These are phyloP conservation scores for Junco hyemalis DNA, from an alignment of 2,113 vertebrate species.

Conservation along the genomic window DNA sequence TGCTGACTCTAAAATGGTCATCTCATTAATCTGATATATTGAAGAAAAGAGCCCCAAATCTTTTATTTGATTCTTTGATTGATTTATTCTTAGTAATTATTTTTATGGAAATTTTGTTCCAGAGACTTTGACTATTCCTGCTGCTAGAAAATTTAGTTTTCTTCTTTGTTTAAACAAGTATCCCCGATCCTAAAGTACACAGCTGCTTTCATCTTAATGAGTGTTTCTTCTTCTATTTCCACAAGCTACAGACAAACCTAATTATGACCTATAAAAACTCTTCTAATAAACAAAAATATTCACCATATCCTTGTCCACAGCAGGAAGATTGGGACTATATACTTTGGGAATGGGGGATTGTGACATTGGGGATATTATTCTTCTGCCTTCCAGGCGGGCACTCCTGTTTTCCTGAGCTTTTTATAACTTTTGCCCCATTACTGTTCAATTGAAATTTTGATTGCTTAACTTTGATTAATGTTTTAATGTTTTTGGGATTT, in stretches of 20 bases:
- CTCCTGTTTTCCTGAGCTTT: fast-evolving
- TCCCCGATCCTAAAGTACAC: background rate
- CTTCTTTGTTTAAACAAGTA: background rate
- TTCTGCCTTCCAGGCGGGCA: background rate
- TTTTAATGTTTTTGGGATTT: background rate
- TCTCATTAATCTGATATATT: background rate
- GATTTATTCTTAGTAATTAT: background rate
- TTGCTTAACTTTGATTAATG: background rate
- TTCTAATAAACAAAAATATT: background rate
- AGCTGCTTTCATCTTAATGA: background rate
- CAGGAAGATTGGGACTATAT: too few species aligned
- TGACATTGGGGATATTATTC: background rate
- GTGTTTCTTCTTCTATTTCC: background rate
- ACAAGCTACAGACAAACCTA: background rate
- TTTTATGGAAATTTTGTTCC: background rate
- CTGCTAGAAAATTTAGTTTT: background rate
- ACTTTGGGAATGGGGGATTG: background rate
- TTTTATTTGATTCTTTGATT: background rate
- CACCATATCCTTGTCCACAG: too few species aligned
- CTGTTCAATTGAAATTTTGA: background rate
- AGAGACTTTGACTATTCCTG: background rate
- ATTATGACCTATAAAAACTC: background rate
- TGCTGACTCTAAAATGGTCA: background rate
- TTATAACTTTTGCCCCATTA: fast-evolving
- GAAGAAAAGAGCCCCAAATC: background rate